Conservation (phyloP, 2,888 invertebrate species). For the Fragum sueziense region DNA sequence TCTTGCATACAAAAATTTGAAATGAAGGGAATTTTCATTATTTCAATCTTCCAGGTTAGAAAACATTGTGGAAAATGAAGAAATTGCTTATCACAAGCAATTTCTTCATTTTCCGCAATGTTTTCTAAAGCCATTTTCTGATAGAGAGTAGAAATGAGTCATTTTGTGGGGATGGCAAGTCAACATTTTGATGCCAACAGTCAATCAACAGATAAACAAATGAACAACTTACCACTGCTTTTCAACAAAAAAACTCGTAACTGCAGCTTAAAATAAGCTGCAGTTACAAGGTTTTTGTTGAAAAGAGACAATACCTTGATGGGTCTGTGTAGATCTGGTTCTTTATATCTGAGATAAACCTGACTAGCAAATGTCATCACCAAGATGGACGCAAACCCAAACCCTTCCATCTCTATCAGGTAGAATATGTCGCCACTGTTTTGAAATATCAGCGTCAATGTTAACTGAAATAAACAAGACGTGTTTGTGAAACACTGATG, state of each 20-base stretch:
- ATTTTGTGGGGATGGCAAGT: no score
- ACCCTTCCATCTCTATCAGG: constrained; percentile 79
- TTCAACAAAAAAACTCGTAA: no score
- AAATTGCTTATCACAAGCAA: not conserved
- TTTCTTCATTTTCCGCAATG: not conserved
- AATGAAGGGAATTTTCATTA: no score
- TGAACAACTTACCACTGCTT: no score
- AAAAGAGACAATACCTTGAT: constrained; percentile 88
- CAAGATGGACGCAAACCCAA: constrained; percentile 76
- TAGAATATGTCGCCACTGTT: constrained; percentile 75
- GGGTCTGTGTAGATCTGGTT: constrained; percentile 90
- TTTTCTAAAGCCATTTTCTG: no score
- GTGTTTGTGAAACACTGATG: no score
- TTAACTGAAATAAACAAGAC: constrained; percentile 72
- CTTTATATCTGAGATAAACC: constrained; percentile 89
- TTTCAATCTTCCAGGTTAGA: no score
- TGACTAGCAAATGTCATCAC: constrained; percentile 78
- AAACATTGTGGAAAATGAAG: not conserved
- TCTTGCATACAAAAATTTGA: no score
- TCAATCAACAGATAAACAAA: not conserved
- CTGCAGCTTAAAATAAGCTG: no score
- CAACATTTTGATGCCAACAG: not conserved
- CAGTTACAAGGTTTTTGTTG: no score
- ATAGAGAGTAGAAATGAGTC: no score
- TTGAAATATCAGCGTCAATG: constrained; percentile 68